phyloP scores from a whole-genome alignment of 2,888 invertebrate species.

The Aproaerema taeniolella region DNA sequence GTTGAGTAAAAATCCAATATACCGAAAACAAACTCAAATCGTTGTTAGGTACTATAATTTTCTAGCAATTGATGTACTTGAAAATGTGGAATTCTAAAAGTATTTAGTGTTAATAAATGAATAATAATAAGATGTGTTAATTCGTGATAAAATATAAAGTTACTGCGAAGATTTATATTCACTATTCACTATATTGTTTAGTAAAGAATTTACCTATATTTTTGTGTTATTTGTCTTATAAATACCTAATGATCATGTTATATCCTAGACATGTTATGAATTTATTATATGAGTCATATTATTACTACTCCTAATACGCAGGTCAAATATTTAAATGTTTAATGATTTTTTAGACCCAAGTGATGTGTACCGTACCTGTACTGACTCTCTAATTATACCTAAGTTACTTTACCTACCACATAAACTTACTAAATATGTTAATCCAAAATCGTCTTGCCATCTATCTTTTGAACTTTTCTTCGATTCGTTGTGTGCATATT shows the following conservation, averaged over 20 bases:
- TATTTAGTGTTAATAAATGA: conserved; percentile 49
- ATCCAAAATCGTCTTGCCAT: no score
- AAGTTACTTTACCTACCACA: no score
- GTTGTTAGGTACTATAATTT: no score
- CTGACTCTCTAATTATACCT: no score
- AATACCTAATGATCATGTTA: conserved; percentile 21
- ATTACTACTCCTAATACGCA: not conserved
- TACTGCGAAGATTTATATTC: conserved; percentile 48
- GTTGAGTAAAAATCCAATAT: conserved; percentile 30
- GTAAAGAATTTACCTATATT: conserved; percentile 37
- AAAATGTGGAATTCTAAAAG: conserved; percentile 55
- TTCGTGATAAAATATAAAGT: conserved; percentile 60
- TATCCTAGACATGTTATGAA: conserved; percentile 6
- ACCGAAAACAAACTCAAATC: conserved; percentile 24
- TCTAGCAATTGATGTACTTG: conserved; percentile 40
- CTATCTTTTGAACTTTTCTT: no score
- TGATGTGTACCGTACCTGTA: no score
- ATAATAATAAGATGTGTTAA: conserved; percentile 60
- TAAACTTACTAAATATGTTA: no score
- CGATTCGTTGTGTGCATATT: no score
- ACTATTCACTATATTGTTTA: conserved; percentile 38
- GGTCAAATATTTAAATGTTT: not conserved
- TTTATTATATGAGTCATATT: no score
- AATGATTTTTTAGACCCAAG: no score
- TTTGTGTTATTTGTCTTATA: conserved; percentile 32